Evolutionary conservation across 2,113 vertebrate species (phyloP), one percentile per base, ranked within the genome.

Genomic region (Grus americana): DNA sequence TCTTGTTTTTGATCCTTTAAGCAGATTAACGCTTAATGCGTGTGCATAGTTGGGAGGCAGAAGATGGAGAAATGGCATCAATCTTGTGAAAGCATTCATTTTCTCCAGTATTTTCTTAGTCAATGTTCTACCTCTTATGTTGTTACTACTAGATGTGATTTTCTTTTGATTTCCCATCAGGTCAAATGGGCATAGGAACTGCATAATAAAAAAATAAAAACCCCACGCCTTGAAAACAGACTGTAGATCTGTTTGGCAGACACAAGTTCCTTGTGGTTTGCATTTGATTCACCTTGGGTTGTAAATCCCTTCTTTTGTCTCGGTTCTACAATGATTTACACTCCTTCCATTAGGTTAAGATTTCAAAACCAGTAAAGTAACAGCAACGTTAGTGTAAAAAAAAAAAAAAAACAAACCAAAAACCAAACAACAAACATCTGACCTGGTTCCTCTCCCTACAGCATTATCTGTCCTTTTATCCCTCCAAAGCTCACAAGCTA

Each of bases 1-100:
- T 96, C 97, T 98, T 97, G 52, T 61, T 96, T 98, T 96, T 98
- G 92, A 96, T 97, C 95, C 97, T 97, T 93, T 97, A 93, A 97
- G 95, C 97, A 95, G 87, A 97, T 95, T 97, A 98, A 97, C 22
- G 24, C 61, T 95, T 97, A 98, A 97, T 20, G 24, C 61, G 17
- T 50, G 34, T 22, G 34, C 44, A 29, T 79, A 50, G 24, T 11
- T 76, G 47, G 50, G 65, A 88, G 19, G 18, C 32, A 79, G 26
- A 79, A 59, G 34, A 59, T 50, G n/a, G 18, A 52, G 32, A 80
- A 76, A 73, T 61, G 67, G 79, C 63, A 97, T 95, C 94, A 82
- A 88, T 92, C 93, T 85, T 87, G 70, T 90, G 88, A 97, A 97
- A 96, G 65, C 55, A 97, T 92, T 96, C 10, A 9, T 97, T 97